Base-by-base conservation (phyloP, 2,888 invertebrate genomes). In the Cerastoderma edule region DNA sequence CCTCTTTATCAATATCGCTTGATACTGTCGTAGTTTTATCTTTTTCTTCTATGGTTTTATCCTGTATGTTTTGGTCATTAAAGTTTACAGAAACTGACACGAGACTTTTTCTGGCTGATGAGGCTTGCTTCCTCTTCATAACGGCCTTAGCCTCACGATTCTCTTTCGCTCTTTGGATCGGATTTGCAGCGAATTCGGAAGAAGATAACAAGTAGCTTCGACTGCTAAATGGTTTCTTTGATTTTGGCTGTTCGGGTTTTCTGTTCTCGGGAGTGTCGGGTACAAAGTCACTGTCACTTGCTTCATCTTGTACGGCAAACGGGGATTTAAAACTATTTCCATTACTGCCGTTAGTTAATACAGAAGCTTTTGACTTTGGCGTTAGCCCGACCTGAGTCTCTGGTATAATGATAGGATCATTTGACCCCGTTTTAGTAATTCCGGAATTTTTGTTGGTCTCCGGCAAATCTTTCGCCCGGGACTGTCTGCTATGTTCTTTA, bases 211-310 rank as follows among this genome's bases (percentile, higher is more conserved):
- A 67, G 66, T 88, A 89, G 71, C 89, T 89, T 67, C 89, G 73
- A 30, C 83, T 78, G n/a, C 24, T 22, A 53, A 80, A 78, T 16
- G 63, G 75, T 53, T 75, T 74, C 72, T 79, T 83, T 24, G 75
- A 48, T 65, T 81, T 78, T 1, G 63, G 10, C 6, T 53, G 32
- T n/a, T 76, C 78, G 28, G 56, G 30, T 60, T 60, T 60, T 24
- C 75, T 69, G 30, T 66, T 75, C 24, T 85, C 80, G 44, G 89
- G 89, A 3, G 88, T 89, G 68, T 87, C 88, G 24, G 87, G 88
- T 28, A 89, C 88, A 19, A 85, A 60, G n/a, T 82, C 80, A 22
- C 80, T 82, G 16, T 85, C 85, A 33, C 75, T 77, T 28, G 16
- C 60, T 44, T 63, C 71, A 57, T 35, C 32, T 16, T 28, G 8